Base-by-base conservation (phyloP, 1,140 invertebrate species). In the Nautilus pompilius region DNA sequence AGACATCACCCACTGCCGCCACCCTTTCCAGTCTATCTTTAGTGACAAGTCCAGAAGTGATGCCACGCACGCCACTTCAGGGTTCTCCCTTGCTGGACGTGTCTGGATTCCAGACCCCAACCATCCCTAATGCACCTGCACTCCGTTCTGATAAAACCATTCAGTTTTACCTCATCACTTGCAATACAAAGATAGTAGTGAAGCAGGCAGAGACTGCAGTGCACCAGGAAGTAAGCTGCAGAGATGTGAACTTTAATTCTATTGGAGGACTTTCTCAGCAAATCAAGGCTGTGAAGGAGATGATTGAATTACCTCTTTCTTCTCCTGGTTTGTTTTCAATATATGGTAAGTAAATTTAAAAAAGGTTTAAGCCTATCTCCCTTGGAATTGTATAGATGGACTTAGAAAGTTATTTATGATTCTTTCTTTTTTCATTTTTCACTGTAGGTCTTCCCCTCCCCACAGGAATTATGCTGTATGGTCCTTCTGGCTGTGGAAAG, bases 401-500 rank as follows among this genome's bases (percentile, higher is more conserved):
- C n/a, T n/a, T n/a, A n/a, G n/a, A n/a, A n/a, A n/a, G n/a, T n/a
- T n/a, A n/a, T n/a, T n/a, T n/a, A n/a, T n/a, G 10, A 46, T n/a
- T 26, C 17, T 5, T 17, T 33, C 2, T 28, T 60, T 58, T 28
- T 58, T 58, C 1, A 28, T 51, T 13, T 49, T 62, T 32, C 58
- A 29, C 68, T 58, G 33, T 46, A 79, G 77, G 73, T 17, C 58
- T 75, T 8, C 48, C 69, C 0, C 56, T 48, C 22, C 74, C 76
- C 0, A 56, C 62, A 48, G 87, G 87, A 36, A 96, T 99, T 73
- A 83, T 99, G n/a, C 81, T 99, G 0, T 99, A 87, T 83, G 97
- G 97, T 0, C 95, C 96, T 4, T 93, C 95, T 48, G 97, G 97
- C 69, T 99, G 96, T 28, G 97, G 97, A 73, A 99, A 99, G 83